These are phyloP conservation scores for Zoanthus solanderi DNA, from an alignment of 92 coral and sea anemone genomes.

Conservation along the genomic window DNA sequence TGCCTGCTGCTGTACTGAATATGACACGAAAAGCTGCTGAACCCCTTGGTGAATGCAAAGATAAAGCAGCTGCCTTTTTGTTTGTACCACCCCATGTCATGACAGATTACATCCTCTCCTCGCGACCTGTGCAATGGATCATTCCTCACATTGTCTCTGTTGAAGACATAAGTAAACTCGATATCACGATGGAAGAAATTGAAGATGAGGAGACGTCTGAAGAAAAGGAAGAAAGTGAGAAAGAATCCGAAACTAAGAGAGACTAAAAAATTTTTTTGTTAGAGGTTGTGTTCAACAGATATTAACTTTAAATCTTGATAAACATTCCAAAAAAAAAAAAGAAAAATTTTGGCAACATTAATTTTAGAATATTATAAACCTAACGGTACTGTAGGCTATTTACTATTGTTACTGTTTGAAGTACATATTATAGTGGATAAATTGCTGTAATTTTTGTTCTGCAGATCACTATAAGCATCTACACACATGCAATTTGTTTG, in stretches of 20 bases:
- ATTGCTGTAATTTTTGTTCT: too few species aligned
- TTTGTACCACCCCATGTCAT: conserved; percentile 88
- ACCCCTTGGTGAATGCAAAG: conserved; percentile 78
- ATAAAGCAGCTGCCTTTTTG: conserved; percentile 73
- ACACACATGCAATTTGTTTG: too few species aligned
- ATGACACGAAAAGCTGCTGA: conserved; percentile 69
- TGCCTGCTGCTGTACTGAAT: conserved; percentile 90
- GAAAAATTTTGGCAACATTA: too few species aligned
- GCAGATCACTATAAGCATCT: too few species aligned
- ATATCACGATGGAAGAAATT: conserved; percentile 87
- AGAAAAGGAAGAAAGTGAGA: conserved; percentile 59
- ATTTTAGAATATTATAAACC: too few species aligned
- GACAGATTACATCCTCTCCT: conserved; percentile 89
- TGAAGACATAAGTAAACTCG: conserved; percentile 85
- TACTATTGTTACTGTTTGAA: too few species aligned
- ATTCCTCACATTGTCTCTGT: conserved; percentile 84
- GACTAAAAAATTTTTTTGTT: not conserved
- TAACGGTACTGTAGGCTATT: too few species aligned
- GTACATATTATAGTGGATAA: too few species aligned
- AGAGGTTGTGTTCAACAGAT: not conserved
- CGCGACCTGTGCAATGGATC: conserved; percentile 95
- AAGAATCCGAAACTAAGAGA: not conserved
- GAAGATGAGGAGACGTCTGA: conserved; percentile 74
- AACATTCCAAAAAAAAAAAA: not conserved
- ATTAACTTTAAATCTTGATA: not conserved